Base-by-base conservation (phyloP, 2,888 invertebrate species). In the Eupithecia insigniata region DNA sequence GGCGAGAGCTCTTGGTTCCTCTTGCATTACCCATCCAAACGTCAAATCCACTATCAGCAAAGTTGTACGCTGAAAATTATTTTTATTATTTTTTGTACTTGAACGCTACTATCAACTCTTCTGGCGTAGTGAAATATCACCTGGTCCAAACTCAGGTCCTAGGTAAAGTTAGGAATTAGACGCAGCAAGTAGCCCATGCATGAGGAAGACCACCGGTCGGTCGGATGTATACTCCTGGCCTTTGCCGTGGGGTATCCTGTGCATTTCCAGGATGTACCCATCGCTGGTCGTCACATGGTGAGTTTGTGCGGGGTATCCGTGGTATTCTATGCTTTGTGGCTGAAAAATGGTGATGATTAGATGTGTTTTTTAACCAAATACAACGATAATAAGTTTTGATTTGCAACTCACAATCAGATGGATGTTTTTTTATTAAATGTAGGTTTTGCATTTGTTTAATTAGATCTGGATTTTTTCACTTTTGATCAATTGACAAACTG, bases 1-100 rank as follows among this genome's bases (percentile, higher is more conserved):
- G 90, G 36, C 95, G 94, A 1, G 96, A 96, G 86, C 96, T 96
- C 0, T 93, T 95, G 85, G 97, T 97, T 3, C 98, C 98, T 71
- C 98, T 92, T 16, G 96, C 95, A 87, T 98, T 98, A 0, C 97
- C 97, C 83, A 98, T 83, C 98, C 98, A 98, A 0, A 97, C 96
- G 82, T 97, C 97, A 79, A 95, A 97, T 0, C 96, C 96, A 28
- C 90, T 90, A 77, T 97, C 96, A 0, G 96, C 95, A 62, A 96
- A 92, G 84, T 96, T 94, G 90, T 95, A 97, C 80, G 90, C 98
- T 97, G 81, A 10, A 0, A 83, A 71, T 28, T 28, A 28, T n/a
- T 55, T 51, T 22, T n/a, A n/a, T 22, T 51, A 67, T 60, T 30
- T 60, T 62, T 39, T 46, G 26, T 43, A 18, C 18, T 58, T 28